phyloP scores from a whole-genome alignment of 2,888 invertebrate genomes.

The Troides helena region DNA sequence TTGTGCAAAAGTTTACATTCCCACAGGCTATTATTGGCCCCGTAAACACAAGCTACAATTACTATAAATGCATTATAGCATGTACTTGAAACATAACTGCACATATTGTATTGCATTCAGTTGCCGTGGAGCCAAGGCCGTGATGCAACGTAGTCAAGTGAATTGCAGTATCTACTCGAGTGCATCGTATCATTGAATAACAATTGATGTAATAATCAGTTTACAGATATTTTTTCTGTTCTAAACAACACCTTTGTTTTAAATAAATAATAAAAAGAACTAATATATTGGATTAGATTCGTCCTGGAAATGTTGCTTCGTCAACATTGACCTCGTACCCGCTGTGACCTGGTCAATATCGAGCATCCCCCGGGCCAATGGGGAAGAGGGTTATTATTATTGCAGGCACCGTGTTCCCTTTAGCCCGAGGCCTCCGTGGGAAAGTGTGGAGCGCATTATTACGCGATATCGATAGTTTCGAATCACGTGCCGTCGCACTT shows the following conservation, averaged over 20 bases:
- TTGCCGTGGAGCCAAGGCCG: constrained; percentile 71
- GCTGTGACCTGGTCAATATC: constrained; percentile 40
- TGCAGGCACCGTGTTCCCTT: constrained; percentile 46
- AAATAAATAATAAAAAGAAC: too few relatives aligned
- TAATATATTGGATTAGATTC: background rate
- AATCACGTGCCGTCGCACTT: constrained; percentile 62
- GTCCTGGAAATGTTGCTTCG: background rate
- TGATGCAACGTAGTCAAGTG: constrained; percentile 68
- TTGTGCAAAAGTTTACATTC: constrained; percentile 19
- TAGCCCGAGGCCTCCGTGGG: constrained; percentile 50
- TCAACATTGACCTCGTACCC: constrained; percentile 35
- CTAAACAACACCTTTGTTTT: constrained; percentile 19
- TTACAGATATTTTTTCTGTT: background rate
- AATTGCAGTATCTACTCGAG: constrained; percentile 56
- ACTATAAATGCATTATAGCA: constrained; percentile 22
- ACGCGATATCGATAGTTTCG: constrained; percentile 36
- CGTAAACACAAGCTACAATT: constrained; percentile 21
- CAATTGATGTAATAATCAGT: constrained; percentile 25
- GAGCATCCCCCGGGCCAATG: constrained; percentile 47
- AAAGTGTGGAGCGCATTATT: constrained; percentile 49
- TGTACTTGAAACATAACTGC: constrained; percentile 48
- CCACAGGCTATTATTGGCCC: background rate
- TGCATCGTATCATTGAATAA: constrained; percentile 63
- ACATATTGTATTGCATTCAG: constrained; percentile 63
- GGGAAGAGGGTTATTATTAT: constrained; percentile 57